Evolutionary conservation across 1,140 invertebrate species (phyloP).

Genomic region (Lethocerus indicus): DNA sequence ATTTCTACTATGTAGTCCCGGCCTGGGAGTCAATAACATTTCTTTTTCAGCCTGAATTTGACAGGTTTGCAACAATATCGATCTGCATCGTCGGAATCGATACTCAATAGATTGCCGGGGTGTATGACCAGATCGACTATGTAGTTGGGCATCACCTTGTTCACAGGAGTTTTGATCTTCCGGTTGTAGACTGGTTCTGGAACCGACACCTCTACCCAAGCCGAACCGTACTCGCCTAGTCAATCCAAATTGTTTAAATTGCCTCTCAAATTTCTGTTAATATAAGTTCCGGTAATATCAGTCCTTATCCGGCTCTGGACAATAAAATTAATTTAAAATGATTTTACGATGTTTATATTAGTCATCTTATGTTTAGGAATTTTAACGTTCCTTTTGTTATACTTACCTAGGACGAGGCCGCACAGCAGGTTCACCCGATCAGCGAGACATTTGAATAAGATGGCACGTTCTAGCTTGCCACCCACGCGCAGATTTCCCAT

Average conservation of each 20-base stretch:
- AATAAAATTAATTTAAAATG: too few species aligned
- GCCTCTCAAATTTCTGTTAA: too few species aligned
- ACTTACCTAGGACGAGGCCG: constrained; percentile 31
- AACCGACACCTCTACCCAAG: constrained; percentile 40
- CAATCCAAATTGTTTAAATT: too few species aligned
- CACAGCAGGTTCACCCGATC: constrained; percentile 39
- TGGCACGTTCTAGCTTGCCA: constrained; percentile 36
- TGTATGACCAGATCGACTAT: not conserved
- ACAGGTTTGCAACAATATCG: not conserved
- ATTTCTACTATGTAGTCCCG: too few species aligned
- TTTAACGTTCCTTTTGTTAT: too few species aligned
- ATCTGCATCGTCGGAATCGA: not conserved
- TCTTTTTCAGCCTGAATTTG: too few species aligned
- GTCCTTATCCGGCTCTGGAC: too few species aligned
- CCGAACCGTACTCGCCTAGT: constrained; percentile 30
- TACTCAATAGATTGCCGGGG: not conserved
- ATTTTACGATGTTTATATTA: too few species aligned
- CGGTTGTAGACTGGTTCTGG: not conserved
- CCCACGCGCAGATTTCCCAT: constrained; percentile 38
- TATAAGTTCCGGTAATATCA: too few species aligned
- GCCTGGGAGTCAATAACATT: too few species aligned
- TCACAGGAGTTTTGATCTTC: not conserved
- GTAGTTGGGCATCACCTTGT: not conserved
- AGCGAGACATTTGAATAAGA: constrained; percentile 46
- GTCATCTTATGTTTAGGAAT: too few species aligned